Evolutionary conservation across 2,797 vertebrate species (phyloP).

Genomic region (Chrysocyon brachyurus): DNA sequence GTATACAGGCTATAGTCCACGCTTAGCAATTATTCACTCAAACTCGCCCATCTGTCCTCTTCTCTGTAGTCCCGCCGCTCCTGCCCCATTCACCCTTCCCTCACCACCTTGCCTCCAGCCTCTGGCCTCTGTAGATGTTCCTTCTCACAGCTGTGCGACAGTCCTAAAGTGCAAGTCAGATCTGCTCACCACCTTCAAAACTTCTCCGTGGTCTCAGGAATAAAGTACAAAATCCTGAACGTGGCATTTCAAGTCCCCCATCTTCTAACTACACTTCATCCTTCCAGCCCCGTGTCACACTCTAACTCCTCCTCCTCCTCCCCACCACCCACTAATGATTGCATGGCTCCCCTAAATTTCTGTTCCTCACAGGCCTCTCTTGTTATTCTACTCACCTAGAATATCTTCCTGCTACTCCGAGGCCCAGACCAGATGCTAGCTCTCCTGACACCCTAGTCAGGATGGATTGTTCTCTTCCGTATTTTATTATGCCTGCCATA

Average conservation of each 20-base stretch:
- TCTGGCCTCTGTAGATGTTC: background rate
- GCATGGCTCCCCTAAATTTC: background rate
- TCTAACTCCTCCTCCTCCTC: background rate
- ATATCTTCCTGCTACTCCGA: conserved; percentile 26
- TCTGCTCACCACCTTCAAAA: background rate
- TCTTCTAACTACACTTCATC: background rate
- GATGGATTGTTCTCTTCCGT: background rate
- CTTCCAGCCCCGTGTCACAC: background rate
- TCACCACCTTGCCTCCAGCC: background rate
- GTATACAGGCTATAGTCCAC: background rate
- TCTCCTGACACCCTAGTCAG: background rate
- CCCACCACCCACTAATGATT: background rate
- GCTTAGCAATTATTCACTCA: background rate
- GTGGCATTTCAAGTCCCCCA: background rate
- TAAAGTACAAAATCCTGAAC: background rate
- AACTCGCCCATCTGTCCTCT: background rate
- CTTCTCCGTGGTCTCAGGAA: background rate
- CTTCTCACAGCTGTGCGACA: background rate
- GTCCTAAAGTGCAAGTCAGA: background rate
- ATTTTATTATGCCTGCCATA: background rate
- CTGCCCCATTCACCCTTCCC: background rate
- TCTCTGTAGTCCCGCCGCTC: background rate
- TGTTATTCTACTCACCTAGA: background rate
- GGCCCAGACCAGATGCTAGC: background rate
- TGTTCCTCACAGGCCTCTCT: background rate